Base-by-base conservation (phyloP, 2,888 invertebrate genomes). In the Drosophila tripunctata region DNA sequence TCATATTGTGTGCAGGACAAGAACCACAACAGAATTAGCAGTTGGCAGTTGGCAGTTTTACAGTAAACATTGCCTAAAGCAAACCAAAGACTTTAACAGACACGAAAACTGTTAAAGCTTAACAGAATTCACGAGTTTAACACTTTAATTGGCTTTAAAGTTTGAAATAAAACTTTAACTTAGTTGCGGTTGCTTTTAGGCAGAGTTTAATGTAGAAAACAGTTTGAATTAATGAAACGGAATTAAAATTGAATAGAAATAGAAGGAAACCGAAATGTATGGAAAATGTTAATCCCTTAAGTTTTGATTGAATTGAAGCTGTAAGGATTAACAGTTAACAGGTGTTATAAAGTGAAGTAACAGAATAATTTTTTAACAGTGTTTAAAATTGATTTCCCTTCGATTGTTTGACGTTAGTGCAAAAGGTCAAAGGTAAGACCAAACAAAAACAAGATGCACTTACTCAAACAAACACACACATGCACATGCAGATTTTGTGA, bases 21-120 rank as follows among this genome's bases (percentile, higher is more conserved):
- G 61, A 61, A 41, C 30, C 19, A 30, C 48, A 50, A 66, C 66
- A 50, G 56, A 66, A 71, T 71, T 61, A 71, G 55, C 55, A 45
- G n/a, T n/a, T n/a, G n/a, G n/a, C n/a, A n/a, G n/a, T n/a, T n/a
- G n/a, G n/a, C n/a, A n/a, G 54, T 12, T 24, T 27, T 33, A 62
- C 50, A 67, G 50, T 61, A 27, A 45, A 45, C 15, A 31, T 15
- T 31, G 22, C 14, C 19, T n/a, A 22, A 35, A 24, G 6, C 4
- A 10, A 38, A 36, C 15, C 8, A 15, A 15, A 17, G 14, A 33
- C 7, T 17, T 27, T 30, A 22, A 24, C 15, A 10, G 7, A n/a
- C n/a, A n/a, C n/a, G n/a, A n/a, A n/a, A n/a, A n/a, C n/a, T n/a
- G n/a, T n/a, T n/a, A n/a, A n/a, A n/a, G n/a, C n/a, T n/a, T n/a